Evolutionary conservation across 2,888 invertebrate species (phyloP).

Genomic region (Syrista parreyssii): DNA sequence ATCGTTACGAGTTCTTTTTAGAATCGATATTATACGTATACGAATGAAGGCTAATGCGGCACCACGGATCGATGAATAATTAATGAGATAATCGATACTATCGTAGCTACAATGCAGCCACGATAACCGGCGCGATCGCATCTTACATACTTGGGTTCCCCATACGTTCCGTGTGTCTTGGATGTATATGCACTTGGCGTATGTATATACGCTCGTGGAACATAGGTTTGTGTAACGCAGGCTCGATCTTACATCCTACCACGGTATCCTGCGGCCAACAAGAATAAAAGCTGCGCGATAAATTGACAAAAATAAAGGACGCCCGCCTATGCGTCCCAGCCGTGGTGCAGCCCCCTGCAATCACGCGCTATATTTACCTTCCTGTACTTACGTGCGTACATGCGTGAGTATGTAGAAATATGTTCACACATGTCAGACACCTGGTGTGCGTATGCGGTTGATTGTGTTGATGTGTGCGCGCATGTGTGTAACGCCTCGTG

Average conservation of each 20-base stretch:
- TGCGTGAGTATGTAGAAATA: not conserved
- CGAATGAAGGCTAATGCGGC: constrained; percentile 17
- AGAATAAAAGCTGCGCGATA: constrained; percentile 1
- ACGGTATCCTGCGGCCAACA: not conserved
- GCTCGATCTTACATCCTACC: not conserved
- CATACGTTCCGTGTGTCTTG: not conserved
- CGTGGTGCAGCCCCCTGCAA: not conserved
- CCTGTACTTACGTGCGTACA: not conserved
- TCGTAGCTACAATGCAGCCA: constrained; percentile 18
- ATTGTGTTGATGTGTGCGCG: not conserved
- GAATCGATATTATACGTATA: constrained; percentile 6
- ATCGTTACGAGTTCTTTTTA: not conserved
- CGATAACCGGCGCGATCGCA: constrained; percentile 9
- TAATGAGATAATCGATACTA: constrained; percentile 25
- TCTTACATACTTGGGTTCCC: not conserved
- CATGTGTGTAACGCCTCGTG: not conserved
- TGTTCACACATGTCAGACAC: not conserved
- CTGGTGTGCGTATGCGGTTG: not conserved
- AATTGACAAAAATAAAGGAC: constrained; percentile 3
- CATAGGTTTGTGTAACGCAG: not conserved
- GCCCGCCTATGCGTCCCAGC: not conserved
- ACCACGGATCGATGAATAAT: constrained; percentile 21
- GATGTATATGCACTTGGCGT: not conserved
- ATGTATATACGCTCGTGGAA: not conserved
- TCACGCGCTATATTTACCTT: not conserved